Conservation (phyloP, 1,140 invertebrate species). For the Idris sp. region DNA sequence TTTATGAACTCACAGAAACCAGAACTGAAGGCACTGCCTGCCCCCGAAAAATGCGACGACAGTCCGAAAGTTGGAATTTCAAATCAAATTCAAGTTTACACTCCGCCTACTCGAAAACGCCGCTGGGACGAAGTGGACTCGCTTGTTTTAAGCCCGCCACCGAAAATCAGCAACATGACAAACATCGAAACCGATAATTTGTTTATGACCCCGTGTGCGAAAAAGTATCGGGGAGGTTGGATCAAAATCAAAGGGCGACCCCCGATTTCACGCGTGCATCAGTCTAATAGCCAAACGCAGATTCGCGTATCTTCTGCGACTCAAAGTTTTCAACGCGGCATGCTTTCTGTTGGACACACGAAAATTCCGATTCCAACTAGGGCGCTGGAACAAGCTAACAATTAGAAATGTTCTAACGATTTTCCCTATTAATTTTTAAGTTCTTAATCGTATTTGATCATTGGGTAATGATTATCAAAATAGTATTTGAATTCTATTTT, state of each 20-base stretch:
- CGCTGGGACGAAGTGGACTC: too few species aligned
- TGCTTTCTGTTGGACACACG: slow-evolving; percentile 59
- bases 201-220: slow-evolving; percentile 59
- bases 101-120: too few species aligned
- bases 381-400: slow-evolving; percentile 32
- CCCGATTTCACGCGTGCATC: slow-evolving; percentile 66
- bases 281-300: slow-evolving; percentile 24
- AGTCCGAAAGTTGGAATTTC: too few species aligned
- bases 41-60: too few species aligned
- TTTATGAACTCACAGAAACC: too few species aligned
- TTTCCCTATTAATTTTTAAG: too few species aligned
- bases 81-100: too few species aligned
- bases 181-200: slow-evolving; percentile 7
- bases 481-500: too few species aligned
- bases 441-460: too few species aligned
- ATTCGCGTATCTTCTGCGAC: slow-evolving; percentile 59
- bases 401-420: too few species aligned
- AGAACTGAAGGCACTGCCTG: too few species aligned
- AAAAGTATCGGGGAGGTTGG: slow-evolving; percentile 66
- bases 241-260: slow-evolving; percentile 66
- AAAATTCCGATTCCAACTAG: slow-evolving; percentile 63
- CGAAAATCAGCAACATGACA: background rate
- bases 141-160: background rate
- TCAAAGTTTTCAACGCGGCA: slow-evolving; percentile 68
- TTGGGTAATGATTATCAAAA: too few species aligned